Base-by-base conservation (phyloP, 2,888 invertebrate genomes). In the Anorthoa munda region DNA sequence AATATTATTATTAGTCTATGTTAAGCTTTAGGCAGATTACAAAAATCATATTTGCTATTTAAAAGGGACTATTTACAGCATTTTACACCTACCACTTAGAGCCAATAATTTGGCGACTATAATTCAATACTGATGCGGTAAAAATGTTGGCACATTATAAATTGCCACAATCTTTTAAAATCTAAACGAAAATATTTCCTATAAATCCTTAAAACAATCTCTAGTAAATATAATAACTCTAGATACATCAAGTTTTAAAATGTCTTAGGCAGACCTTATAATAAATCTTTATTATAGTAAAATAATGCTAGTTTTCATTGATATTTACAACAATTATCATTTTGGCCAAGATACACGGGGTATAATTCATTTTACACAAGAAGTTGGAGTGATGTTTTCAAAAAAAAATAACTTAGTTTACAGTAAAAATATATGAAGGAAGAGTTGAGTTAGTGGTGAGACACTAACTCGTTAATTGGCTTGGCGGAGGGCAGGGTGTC, bases 81-180 rank as follows among this genome's bases (percentile, higher is more conserved):
- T 92, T 93, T 90, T 92, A 93, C 91, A 91, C 88, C 94, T 94
- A 95, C 92, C 88, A 93, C 92, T 92, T 91, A 93, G 87, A 91
- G 93, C 92, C 92, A 93, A 90, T 90, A 89, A 87, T 94, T 95
- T 95, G 95, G 95, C 95, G 94, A 94, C 95, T 96, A 95, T 94
- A 53, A 86, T 85, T 95, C 94, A 96, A 96, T 96, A 96, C 96
- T 96, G 96, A 95, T 94, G 93, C 95, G 96, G 96, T 96, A 96
- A 96, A 96, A 96, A 96, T 95, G 95, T 95, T 96, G 96, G 96
- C 96, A 96, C 96, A 92, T 90, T 93, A 90, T 86, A 91, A 92
- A 92, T 93, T 87, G 94, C 95, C 95, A 88, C 88, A 89, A 90
- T 90, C 58, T 78, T 92, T 94, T 93, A 93, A 86, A 86, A 80